Base-by-base conservation (phyloP, 2,113 vertebrate species). In the Lontra canadensis region DNA sequence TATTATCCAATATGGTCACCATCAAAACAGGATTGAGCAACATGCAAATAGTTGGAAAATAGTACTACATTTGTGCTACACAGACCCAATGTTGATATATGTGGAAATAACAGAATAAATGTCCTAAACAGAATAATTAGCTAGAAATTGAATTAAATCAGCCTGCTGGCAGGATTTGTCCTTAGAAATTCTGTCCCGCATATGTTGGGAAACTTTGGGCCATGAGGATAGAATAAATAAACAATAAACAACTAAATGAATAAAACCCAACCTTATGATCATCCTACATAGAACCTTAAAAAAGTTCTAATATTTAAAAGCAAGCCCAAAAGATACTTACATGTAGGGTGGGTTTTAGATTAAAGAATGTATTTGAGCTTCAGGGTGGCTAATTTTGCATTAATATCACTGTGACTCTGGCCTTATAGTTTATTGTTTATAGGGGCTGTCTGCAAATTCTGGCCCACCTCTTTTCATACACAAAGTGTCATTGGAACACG, bases 281-380 rank as follows among this genome's bases (percentile, higher is more conserved):
- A 3, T 78, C 47, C 18, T 86, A 34, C 17, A 86, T 6, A 80
- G 34, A 89, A 94, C 29, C 44, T 89, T 69, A 49, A 25, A 73
- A 82, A 59, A 71, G 55, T 49, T 88, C 21, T 36, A 87, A 67
- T 86, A 63, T 95, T 94, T 86, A 47, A 95, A 93, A 83, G 26
- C 34, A 79, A 97, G 6, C 29, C 39, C 65, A 73, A 81, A 15
- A 90, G 88, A 69, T 94, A 61, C 52, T 93, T 85, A n/a, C 21
- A 86, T 74, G 23, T 14, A 84, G 1, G 39, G 1, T 88, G 69
- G 57, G 42, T 73, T 80, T 55, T 57, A 31, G n/a, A 63, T 74
- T 92, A 78, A 76, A 94, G 39, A 92, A 67, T n/a, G 67, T 49
- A 88, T 18, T 55, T 18, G 52, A 55, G 52, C 52, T 93, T 96